Percentiles rank a stretch among this genome's conserved stretches.
These are phyloP conservation scores for Macroramphosus scolopax DNA, from an alignment of 2,797 vertebrate genomes.

Conservation along the genomic window DNA sequence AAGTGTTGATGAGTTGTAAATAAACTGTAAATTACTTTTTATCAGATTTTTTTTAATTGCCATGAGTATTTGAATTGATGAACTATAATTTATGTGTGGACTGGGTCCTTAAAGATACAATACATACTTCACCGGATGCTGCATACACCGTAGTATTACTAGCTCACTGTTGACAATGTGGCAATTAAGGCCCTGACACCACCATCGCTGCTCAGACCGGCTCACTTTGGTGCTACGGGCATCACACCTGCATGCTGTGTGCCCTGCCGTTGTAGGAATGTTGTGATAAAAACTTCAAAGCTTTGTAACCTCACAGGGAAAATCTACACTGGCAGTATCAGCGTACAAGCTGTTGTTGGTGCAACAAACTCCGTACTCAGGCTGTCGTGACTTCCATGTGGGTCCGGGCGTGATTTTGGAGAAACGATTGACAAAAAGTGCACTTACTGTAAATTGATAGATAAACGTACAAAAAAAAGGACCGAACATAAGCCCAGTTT, in stretches of 20 bases:
- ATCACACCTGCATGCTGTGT: slow-evolving; percentile 69
- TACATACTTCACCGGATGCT: slow-evolving; percentile 59
- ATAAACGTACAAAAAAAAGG: background rate
- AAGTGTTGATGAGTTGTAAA: slow-evolving; percentile 67
- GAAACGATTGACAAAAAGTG: slow-evolving; percentile 24
- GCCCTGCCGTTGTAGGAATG: slow-evolving; percentile 63
- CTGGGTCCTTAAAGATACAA: slow-evolving; percentile 52
- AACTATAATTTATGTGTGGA: slow-evolving; percentile 65
- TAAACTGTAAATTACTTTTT: slow-evolving; percentile 74
- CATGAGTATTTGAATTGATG: slow-evolving; percentile 51
- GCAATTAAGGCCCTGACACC: slow-evolving; percentile 45
- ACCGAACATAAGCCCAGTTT: slow-evolving; percentile 15
- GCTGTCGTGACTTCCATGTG: slow-evolving; percentile 1
- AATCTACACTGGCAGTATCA: slow-evolving; percentile 32
- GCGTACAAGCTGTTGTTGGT: slow-evolving; percentile 14
- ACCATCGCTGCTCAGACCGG: slow-evolving; percentile 60
- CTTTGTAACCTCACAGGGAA: slow-evolving; percentile 51
- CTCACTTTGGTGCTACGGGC: slow-evolving; percentile 70
- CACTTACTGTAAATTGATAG: slow-evolving; percentile 41
- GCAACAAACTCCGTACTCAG: slow-evolving; percentile 14
- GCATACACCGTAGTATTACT: slow-evolving; percentile 23
- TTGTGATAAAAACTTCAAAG: slow-evolving; percentile 60
- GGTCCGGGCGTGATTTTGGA: background rate
- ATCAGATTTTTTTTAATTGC: slow-evolving; percentile 40
- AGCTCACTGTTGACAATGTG: slow-evolving; percentile 45